These are phyloP conservation scores for Notothenia rossii DNA, from an alignment of 2,113 vertebrate genomes.

Conservation along the genomic window DNA sequence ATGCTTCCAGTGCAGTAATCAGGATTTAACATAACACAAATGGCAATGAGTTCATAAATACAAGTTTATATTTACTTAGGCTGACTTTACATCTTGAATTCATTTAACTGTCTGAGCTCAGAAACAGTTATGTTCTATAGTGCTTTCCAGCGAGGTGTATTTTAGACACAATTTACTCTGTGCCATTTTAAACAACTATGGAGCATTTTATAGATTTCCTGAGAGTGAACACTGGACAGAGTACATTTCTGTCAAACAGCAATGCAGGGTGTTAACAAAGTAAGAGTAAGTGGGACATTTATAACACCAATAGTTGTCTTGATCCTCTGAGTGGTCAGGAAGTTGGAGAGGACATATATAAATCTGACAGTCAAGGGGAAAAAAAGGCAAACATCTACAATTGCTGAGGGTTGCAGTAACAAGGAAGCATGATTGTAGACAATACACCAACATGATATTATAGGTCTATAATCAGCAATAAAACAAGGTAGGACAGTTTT, in stretches of 20 bases:
- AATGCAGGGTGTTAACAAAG: constrained; percentile 20
- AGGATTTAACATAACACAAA: not conserved
- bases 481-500: too few species aligned
- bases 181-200: constrained; percentile 6
- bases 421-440: not conserved
- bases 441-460: too few species aligned
- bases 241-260: constrained; percentile 23
- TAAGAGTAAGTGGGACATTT: constrained; percentile 8
- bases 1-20: not conserved
- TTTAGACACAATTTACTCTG: constrained; percentile 16
- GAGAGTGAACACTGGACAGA: constrained; percentile 19
- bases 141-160: constrained; percentile 4
- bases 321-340: constrained; percentile 27
- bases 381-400: too few species aligned
- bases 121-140: constrained; percentile 14
- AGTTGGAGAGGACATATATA: not conserved
- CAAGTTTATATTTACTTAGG: too few species aligned
- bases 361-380: too few species aligned
- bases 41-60: too few species aligned
- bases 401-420: not conserved
- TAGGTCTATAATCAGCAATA: too few species aligned
- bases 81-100: too few species aligned
- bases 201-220: constrained; percentile 38
- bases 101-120: not conserved
- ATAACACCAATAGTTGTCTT: constrained; percentile 28